These are phyloP conservation scores for Brachyhypopomus gauderio DNA, from an alignment of 2,113 vertebrate genomes.

Conservation along the genomic window DNA sequence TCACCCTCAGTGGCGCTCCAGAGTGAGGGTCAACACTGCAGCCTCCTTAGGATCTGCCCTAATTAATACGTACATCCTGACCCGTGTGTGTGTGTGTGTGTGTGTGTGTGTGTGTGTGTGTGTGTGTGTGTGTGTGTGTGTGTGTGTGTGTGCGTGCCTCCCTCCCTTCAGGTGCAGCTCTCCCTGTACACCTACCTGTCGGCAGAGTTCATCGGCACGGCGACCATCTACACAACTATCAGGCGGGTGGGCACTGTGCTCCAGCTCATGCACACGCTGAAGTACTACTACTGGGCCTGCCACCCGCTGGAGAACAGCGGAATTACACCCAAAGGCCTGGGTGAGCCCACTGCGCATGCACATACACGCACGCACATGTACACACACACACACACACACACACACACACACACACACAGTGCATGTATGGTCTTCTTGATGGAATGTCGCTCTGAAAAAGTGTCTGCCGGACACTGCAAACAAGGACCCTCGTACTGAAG, in stretches of 20 bases:
- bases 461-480: too few relatives aligned
- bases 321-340: constrained; percentile 92
- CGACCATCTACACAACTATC: constrained; percentile 97
- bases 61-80: constrained; percentile 5
- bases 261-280: constrained; percentile 97
- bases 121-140: constrained; percentile 20
- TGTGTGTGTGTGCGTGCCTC: constrained; percentile 34
- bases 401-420: background rate
- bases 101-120: too few relatives aligned
- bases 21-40: background rate
- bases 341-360: constrained; percentile 72
- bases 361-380: background rate
- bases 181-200: constrained; percentile 97
- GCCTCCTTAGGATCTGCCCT: constrained; percentile 15
- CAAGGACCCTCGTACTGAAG: too few relatives aligned
- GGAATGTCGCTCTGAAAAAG: too few relatives aligned
- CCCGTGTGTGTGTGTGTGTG: constrained; percentile 25
- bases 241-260: constrained; percentile 95
- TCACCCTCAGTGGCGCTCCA: background rate
- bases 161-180: constrained; percentile 84
- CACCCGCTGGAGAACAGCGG: constrained; percentile 94
- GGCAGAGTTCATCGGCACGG: constrained; percentile 97
- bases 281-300: constrained; percentile 99
- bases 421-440: too few relatives aligned
- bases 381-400: background rate